A percentile compares a stretch with the other conserved stretches of the same genome.
Evolutionary conservation across 2,888 invertebrate genomes (phyloP).

Genomic region (Danaus chrysippus): DNA sequence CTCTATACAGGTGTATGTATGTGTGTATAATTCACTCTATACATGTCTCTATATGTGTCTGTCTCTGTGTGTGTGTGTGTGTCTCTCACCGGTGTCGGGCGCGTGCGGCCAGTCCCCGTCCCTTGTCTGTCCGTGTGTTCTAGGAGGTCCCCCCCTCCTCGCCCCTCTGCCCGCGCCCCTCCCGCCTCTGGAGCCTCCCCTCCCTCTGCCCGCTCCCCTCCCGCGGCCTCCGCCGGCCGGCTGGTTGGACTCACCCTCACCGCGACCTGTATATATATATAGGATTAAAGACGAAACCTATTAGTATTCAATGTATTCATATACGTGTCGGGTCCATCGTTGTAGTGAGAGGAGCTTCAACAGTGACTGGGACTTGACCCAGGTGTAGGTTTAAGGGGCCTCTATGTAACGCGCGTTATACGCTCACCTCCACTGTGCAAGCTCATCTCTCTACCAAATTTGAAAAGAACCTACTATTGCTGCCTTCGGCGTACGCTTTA

Average conservation of each 20-base stretch:
- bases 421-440: no score
- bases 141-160: constrained; percentile 29
- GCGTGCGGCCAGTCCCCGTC: constrained; percentile 40
- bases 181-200: constrained; percentile 42
- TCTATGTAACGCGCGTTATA: no score
- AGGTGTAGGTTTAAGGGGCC: no score
- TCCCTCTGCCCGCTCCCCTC: constrained; percentile 40
- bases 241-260: constrained; percentile 49
- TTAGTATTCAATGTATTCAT: no score
- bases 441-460: no score
- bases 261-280: constrained; percentile 65
- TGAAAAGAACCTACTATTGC: no score
- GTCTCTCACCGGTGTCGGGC: constrained; percentile 33
- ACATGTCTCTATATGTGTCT: neutral
- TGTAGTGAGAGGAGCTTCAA: no score
- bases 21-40: no score
- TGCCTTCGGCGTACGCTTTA: no score
- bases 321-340: no score
- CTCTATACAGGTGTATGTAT: neutral
- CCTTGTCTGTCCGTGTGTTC: constrained; percentile 31
- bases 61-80: neutral
- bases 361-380: no score
- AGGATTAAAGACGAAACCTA: no score
- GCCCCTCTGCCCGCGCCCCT: constrained; percentile 38
- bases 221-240: constrained; percentile 48